Percentiles rank a stretch among this genome's conserved stretches.
phyloP scores from a whole-genome alignment of 2,888 invertebrate species.

The Phytoseiulus persimilis region DNA sequence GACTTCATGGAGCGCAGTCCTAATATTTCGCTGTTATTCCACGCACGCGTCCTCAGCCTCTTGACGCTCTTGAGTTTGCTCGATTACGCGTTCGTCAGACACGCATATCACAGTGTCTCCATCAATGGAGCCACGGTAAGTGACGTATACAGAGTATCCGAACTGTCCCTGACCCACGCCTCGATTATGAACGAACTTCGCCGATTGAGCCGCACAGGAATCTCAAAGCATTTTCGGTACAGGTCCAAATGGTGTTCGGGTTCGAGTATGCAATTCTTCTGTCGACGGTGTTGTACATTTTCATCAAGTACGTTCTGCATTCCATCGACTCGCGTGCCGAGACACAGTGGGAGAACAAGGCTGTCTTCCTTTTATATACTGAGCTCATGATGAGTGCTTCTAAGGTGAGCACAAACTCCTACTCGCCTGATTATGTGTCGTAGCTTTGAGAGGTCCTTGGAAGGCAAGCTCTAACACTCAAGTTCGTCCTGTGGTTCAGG shows the following conservation, averaged over 20 bases:
- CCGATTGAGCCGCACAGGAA: no score
- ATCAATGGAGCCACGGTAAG: constrained; percentile 82
- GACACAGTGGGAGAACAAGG: constrained; percentile 98
- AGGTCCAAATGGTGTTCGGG: constrained; percentile 40
- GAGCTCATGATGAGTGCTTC: constrained; percentile 71
- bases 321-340: constrained; percentile 81
- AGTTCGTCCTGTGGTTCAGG: constrained; percentile 52
- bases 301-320: constrained; percentile 81
- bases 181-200: no score
- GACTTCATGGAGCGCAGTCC: constrained; percentile 99
- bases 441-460: no score
- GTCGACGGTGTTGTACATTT: constrained; percentile 81
- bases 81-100: constrained; percentile 80
- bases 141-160: background rate
- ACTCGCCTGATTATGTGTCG: background rate
- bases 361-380: constrained; percentile 89
- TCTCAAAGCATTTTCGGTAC: background rate
- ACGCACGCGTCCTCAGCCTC: constrained; percentile 72
- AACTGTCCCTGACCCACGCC: no score
- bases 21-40: constrained; percentile 88
- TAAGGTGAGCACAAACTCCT: background rate
- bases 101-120: constrained; percentile 85
- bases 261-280: constrained; percentile 79
- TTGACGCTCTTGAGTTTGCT: constrained; percentile 69
- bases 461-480: background rate